Percentiles rank a stretch among this genome's conserved stretches.
These are phyloP conservation scores for Enteromius afrohamiltoni DNA, from an alignment of 2,797 vertebrate species.

Conservation along the genomic window DNA sequence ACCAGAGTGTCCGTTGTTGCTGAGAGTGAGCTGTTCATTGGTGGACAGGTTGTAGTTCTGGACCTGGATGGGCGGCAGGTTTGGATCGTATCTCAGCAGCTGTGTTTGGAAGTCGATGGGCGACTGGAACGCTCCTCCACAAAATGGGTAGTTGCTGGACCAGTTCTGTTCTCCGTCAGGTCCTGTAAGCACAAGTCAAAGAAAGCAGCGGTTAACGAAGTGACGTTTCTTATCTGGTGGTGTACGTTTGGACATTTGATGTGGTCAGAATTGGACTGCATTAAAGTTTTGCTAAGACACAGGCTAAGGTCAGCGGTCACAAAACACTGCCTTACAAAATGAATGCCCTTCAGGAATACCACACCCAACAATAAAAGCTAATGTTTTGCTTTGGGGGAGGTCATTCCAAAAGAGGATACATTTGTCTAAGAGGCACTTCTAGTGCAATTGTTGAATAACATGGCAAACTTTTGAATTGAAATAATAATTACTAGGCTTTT, in stretches of 20 bases:
- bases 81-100: slow-evolving; percentile 88
- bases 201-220: neutral
- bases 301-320: slow-evolving; percentile 15
- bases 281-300: slow-evolving; percentile 3
- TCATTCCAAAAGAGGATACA: slow-evolving; percentile 48
- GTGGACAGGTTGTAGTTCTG: slow-evolving; percentile 84
- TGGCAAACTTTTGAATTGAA: neutral
- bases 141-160: slow-evolving; percentile 85
- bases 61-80: slow-evolving; percentile 82
- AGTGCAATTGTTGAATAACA: neutral
- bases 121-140: slow-evolving; percentile 89
- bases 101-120: slow-evolving; percentile 88
- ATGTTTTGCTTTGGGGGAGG: slow-evolving; percentile 57
- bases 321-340: slow-evolving; percentile 38
- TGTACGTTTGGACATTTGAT: neutral
- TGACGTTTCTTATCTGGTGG: neutral
- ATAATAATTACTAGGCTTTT: neutral
- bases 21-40: slow-evolving; percentile 81
- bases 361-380: slow-evolving; percentile 23
- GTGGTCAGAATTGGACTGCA: neutral
- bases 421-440: neutral
- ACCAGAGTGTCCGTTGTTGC: slow-evolving; percentile 93
- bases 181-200: slow-evolving; percentile 72
- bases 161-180: slow-evolving; percentile 85
- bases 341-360: slow-evolving; percentile 36